A percentile compares a stretch with the other conserved stretches of the same genome.
These are phyloP conservation scores for Coccyzus lansbergi DNA, from an alignment of 2,797 vertebrate species.

Conservation along the genomic window DNA sequence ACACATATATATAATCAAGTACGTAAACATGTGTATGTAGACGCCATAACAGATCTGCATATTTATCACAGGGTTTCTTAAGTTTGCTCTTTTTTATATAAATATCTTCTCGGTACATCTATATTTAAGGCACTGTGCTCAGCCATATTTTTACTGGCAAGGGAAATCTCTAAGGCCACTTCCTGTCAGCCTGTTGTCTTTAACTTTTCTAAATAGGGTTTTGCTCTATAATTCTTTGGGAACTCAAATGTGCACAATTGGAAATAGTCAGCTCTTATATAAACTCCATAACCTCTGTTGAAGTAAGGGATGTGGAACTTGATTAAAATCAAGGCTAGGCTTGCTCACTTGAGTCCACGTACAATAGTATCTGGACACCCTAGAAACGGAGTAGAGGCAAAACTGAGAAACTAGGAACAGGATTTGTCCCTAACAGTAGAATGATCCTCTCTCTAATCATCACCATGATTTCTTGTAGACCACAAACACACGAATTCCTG, in stretches of 20 bases:
- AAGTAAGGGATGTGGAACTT: background rate
- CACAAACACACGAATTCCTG: background rate
- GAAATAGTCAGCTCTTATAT: background rate
- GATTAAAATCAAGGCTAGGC: background rate
- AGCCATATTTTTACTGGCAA: background rate
- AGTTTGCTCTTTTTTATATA: background rate
- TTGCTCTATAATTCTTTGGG: background rate
- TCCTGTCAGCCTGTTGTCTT: background rate
- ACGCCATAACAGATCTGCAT: background rate
- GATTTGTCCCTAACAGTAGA: background rate
- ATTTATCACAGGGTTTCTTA: background rate
- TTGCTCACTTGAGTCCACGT: background rate
- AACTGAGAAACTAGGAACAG: background rate
- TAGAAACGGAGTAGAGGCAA: background rate
- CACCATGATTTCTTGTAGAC: background rate
- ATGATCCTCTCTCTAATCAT: background rate
- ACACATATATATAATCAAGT: background rate
- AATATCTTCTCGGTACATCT: background rate
- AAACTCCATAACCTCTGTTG: background rate
- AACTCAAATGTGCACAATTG: background rate
- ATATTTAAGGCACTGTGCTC: background rate
- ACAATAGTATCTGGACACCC: background rate
- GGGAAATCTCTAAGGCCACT: background rate
- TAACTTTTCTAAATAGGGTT: background rate
- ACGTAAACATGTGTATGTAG: background rate